Percentiles rank a stretch among this genome's conserved stretches.
phyloP scores from a whole-genome alignment of 2,888 invertebrate species.

The Syrphus vitripennis region DNA sequence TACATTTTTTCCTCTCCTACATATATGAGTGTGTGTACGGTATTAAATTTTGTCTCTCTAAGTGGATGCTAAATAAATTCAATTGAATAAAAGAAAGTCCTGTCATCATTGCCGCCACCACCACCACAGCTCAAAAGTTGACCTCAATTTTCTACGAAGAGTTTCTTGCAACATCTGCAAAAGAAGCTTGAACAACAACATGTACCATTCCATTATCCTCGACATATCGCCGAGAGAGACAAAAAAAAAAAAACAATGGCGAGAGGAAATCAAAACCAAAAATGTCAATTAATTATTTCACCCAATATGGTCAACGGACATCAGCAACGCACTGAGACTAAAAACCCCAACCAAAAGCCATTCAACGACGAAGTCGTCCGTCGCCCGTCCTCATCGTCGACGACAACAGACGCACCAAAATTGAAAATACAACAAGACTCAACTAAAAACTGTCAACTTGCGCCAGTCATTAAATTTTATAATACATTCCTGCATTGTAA shows the following conservation, averaged over 20 bases:
- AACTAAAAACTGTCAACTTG: slow-evolving; percentile 68
- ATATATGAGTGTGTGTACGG: no score
- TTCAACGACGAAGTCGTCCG: not conserved
- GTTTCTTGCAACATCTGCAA: slow-evolving; percentile 42
- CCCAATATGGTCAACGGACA: slow-evolving; percentile 59
- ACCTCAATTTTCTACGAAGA: slow-evolving; percentile 47
- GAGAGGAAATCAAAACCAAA: slow-evolving; percentile 61
- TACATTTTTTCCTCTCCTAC: slow-evolving; percentile 12
- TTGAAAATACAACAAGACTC: slow-evolving; percentile 15
- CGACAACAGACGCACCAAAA: slow-evolving; percentile 5
- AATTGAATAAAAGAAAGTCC: slow-evolving; percentile 53
- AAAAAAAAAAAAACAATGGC: slow-evolving; percentile 34
- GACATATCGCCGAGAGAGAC: not conserved
- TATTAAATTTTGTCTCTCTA: slow-evolving; percentile 11
- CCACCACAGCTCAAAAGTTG: slow-evolving; percentile 13
- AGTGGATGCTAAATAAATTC: slow-evolving; percentile 31
- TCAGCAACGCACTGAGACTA: slow-evolving; percentile 7
- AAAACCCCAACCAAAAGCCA: not conserved
- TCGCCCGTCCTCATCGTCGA: no score
- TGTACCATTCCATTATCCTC: slow-evolving; percentile 46
- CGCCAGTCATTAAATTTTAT: slow-evolving; percentile 68
- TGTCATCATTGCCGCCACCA: slow-evolving; percentile 27
- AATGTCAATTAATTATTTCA: slow-evolving; percentile 70
- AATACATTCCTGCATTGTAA: slow-evolving; percentile 65
- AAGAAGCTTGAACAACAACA: not conserved